These are phyloP conservation scores for Ahaetulla prasina DNA, from an alignment of 2,113 vertebrate genomes.

Conservation along the genomic window DNA sequence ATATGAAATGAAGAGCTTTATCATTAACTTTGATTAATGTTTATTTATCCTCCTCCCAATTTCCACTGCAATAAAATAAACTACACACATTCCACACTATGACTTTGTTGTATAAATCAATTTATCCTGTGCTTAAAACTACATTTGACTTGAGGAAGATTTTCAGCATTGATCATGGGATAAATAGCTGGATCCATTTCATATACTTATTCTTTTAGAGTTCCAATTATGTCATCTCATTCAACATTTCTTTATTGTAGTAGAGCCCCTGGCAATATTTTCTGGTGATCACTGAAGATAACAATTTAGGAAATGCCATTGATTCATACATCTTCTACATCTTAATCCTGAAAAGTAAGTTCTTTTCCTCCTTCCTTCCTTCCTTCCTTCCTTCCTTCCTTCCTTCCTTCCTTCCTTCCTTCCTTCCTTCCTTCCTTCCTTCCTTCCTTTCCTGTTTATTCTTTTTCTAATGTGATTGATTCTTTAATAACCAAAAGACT, in stretches of 20 bases:
- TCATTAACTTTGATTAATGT: neutral
- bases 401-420: too few relatives aligned
- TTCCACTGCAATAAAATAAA: conserved; percentile 19
- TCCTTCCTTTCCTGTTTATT: neutral
- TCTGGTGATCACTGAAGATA: conserved; percentile 29
- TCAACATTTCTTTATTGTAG: conserved; percentile 21
- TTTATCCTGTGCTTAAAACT: neutral
- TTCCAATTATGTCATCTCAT: neutral
- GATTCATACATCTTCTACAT: conserved; percentile 34
- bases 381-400: neutral
- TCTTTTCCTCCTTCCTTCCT: neutral
- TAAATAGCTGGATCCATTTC: neutral
- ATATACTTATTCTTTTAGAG: neutral
- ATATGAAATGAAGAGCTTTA: neutral
- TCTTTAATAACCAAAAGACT: neutral
- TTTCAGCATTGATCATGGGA: neutral
- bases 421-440: neutral
- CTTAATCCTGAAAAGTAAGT: neutral
- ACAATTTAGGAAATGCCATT: neutral
- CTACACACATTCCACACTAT: conserved; percentile 1
- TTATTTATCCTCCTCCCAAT: neutral
- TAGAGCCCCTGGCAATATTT: conserved; percentile 22
- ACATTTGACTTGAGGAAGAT: conserved; percentile 5
- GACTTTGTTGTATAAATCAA: neutral
- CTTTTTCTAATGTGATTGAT: neutral